Evolutionary conservation across 2,888 invertebrate genomes (phyloP).

Genomic region (Merodon equestris): DNA sequence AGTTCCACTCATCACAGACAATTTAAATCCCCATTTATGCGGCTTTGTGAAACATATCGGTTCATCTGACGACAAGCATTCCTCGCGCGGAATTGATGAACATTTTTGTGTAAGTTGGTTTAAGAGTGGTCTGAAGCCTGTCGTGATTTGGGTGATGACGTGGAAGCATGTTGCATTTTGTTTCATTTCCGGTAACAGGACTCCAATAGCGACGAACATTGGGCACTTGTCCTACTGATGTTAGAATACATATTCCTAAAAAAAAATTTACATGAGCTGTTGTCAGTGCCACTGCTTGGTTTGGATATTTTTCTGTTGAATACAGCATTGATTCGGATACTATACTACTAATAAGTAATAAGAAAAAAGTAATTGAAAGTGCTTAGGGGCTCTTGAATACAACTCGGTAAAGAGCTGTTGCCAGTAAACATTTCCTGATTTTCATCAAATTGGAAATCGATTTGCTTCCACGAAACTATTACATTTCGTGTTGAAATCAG

Average conservation of each 20-base stretch:
- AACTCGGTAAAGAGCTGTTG: conserved; percentile 6
- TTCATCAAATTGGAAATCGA: conserved; percentile 6
- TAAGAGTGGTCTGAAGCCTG: too few relatives aligned
- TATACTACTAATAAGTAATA: background rate
- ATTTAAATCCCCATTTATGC: too few relatives aligned
- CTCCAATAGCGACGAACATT: background rate
- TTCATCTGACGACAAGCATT: too few relatives aligned
- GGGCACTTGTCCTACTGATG: conserved; percentile 3
- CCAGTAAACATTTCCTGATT: background rate
- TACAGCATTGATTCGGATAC: conserved; percentile 6
- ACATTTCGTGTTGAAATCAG: background rate
- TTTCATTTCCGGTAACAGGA: background rate
- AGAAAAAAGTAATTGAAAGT: background rate
- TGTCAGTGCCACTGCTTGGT: conserved; percentile 2
- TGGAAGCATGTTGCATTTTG: too few relatives aligned
- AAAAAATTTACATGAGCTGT: background rate
- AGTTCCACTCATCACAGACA: too few relatives aligned
- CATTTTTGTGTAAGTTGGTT: too few relatives aligned
- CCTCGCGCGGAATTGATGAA: too few relatives aligned
- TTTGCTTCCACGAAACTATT: background rate
- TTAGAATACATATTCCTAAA: conserved; percentile 1
- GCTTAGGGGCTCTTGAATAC: conserved; percentile 1
- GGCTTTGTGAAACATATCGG: too few relatives aligned
- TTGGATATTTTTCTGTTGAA: conserved; percentile 5
- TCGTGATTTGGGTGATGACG: too few relatives aligned